Evolutionary conservation across 2,888 invertebrate species (phyloP).

Genomic region (Pogonocherus hispidulus): DNA sequence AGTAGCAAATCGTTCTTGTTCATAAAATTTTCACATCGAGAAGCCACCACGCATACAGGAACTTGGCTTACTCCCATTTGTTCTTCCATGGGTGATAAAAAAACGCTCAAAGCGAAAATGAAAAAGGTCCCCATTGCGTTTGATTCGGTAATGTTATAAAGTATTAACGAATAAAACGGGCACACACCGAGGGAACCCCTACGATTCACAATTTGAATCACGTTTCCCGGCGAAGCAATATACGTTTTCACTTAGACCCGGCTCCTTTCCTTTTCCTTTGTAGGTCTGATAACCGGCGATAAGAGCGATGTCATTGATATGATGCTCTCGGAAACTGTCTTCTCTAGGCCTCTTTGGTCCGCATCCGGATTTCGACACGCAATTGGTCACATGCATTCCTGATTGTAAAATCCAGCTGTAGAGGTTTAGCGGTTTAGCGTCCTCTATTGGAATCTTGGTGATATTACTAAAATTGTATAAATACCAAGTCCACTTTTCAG

Average conservation of each 20-base stretch:
- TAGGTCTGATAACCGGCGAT: constrained; percentile 38
- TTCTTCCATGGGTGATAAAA: constrained; percentile 1
- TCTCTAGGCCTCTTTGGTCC: neutral
- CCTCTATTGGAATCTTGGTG: too few relatives aligned
- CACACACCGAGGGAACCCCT: neutral
- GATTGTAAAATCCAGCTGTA: neutral
- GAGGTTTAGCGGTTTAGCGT: neutral
- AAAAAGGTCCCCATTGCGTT: constrained; percentile 8
- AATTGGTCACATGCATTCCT: neutral
- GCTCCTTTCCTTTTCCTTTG: constrained; percentile 38
- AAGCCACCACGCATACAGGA: neutral
- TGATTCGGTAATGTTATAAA: constrained; percentile 26
- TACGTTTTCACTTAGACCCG: constrained; percentile 43
- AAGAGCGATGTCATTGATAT: constrained; percentile 38
- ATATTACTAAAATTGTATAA: too few relatives aligned
- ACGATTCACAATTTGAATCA: constrained; percentile 41
- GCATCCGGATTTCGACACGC: neutral
- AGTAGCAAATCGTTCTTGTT: too few relatives aligned
- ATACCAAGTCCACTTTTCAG: too few relatives aligned
- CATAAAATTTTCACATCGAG: neutral
- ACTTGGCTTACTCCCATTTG: neutral
- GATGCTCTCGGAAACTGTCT: neutral
- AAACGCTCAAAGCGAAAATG: constrained; percentile 15
- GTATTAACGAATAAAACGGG: constrained; percentile 23
- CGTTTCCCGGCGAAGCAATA: constrained; percentile 42